A percentile compares a stretch with the other conserved stretches of the same genome.
phyloP scores from a whole-genome alignment of 1,140 invertebrate species.

The Formica exsecta region DNA sequence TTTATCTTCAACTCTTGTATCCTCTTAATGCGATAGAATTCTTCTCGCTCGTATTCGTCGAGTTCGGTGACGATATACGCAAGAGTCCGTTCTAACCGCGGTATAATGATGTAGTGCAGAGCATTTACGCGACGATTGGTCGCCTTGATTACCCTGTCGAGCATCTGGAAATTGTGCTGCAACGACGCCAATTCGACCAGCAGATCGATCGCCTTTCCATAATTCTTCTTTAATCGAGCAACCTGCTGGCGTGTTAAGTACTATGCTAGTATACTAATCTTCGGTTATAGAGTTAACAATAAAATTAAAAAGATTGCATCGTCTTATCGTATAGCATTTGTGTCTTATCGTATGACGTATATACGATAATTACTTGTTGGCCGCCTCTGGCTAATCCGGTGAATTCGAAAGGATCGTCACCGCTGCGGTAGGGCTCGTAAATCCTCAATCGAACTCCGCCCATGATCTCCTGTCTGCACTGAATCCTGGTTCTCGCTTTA shows the following conservation, averaged over 20 bases:
- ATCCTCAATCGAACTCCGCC: conserved; percentile 33
- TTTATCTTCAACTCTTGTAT: conserved; percentile 88
- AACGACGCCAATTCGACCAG: conserved; percentile 91
- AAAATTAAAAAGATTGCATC: neutral
- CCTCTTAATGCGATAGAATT: conserved; percentile 92
- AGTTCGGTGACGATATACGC: conserved; percentile 91
- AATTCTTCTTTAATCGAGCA: conserved; percentile 91
- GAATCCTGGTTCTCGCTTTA: conserved; percentile 36
- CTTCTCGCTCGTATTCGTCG: conserved; percentile 92
- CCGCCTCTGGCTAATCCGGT: conserved; percentile 45
- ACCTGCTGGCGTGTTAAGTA: conserved; percentile 79
- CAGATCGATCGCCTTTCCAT: conserved; percentile 89
- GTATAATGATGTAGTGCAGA: conserved; percentile 92
- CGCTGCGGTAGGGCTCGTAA: conserved; percentile 22
- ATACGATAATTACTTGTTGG: conserved; percentile 39
- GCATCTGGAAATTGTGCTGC: conserved; percentile 91
- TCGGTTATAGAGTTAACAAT: neutral
- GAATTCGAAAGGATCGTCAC: conserved; percentile 26
- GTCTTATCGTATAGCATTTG: neutral
- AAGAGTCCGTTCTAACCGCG: conserved; percentile 90
- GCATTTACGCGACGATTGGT: conserved; percentile 93
- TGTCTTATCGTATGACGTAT: neutral
- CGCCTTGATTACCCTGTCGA: conserved; percentile 92
- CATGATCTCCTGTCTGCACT: conserved; percentile 23
- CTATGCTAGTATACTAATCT: neutral